Conservation (phyloP, 2,888 invertebrate species). For the Drosophila neotestacea region DNA sequence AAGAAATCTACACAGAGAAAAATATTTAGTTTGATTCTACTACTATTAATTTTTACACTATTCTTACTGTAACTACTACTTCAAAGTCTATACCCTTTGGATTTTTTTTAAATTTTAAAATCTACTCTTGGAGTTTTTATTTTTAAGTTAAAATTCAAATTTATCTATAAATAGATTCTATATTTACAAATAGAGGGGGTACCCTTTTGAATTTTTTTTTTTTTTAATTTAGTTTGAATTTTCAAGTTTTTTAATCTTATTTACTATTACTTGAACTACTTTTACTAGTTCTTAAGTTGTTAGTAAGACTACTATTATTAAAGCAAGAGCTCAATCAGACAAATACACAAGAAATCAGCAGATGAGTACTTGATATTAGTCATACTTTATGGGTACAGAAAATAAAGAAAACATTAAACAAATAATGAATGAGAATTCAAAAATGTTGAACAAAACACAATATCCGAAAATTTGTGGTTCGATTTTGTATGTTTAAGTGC, state of each 20-base stretch:
- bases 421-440: slow-evolving; percentile 19
- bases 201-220: no score
- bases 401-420: slow-evolving; percentile 14
- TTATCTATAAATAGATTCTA: no score
- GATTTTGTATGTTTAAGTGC: slow-evolving; percentile 11
- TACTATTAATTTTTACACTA: neutral
- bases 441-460: slow-evolving; percentile 20
- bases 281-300: no score
- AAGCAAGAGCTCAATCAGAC: slow-evolving; percentile 4
- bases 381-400: slow-evolving; percentile 25
- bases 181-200: no score
- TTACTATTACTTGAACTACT: no score
- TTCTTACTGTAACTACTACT: neutral
- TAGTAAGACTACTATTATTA: no score
- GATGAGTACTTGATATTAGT: neutral
- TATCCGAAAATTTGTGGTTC: slow-evolving; percentile 5
- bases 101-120: no score
- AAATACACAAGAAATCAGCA: neutral
- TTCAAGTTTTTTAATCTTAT: no score
- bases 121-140: no score
- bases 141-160: no score
- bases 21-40: neutral
- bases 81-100: neutral
- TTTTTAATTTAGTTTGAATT: no score
- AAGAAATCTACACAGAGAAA: neutral